Conservation (phyloP, 1,140 invertebrate genomes). For the Yoshiicerus persimilis region DNA sequence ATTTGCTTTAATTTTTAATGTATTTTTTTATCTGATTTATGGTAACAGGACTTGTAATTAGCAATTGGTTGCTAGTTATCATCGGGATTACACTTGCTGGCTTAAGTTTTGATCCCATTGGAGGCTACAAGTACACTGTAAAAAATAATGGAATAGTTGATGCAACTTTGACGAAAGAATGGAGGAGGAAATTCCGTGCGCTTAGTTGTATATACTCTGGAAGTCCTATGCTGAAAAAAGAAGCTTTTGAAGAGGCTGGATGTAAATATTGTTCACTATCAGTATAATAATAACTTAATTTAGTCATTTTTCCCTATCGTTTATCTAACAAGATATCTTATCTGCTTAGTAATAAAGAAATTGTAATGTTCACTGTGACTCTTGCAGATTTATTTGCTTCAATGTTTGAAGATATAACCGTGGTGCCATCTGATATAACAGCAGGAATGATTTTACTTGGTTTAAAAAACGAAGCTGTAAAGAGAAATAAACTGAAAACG, state of each 20-base stretch:
- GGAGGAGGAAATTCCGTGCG: neutral
- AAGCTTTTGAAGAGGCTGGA: slow-evolving; percentile 80
- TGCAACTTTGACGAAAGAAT: neutral
- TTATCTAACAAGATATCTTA: no score
- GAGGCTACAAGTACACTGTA: slow-evolving; percentile 63
- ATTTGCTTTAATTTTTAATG: no score
- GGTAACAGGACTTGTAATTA: slow-evolving; percentile 75
- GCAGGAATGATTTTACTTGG: slow-evolving; percentile 78
- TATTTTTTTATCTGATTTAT: no score
- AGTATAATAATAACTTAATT: neutral
- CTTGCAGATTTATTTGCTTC: slow-evolving; percentile 67
- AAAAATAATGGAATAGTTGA: slow-evolving; percentile 51
- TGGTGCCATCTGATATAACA: slow-evolving; percentile 83
- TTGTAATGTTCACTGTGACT: neutral
- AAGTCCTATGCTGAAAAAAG: slow-evolving; percentile 44
- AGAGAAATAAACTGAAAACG: neutral
- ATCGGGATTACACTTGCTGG: slow-evolving; percentile 71
- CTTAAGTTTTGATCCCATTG: slow-evolving; percentile 77
- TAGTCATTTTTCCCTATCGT: no score
- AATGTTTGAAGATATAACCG: slow-evolving; percentile 76
- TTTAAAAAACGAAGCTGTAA: slow-evolving; percentile 2
- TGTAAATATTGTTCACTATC: slow-evolving; percentile 56
- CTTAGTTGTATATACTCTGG: neutral
- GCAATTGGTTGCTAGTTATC: slow-evolving; percentile 76
- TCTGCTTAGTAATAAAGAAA: no score